These are phyloP conservation scores for Drosophila mayri DNA, from an alignment of 1,140 invertebrate genomes.

Conservation along the genomic window DNA sequence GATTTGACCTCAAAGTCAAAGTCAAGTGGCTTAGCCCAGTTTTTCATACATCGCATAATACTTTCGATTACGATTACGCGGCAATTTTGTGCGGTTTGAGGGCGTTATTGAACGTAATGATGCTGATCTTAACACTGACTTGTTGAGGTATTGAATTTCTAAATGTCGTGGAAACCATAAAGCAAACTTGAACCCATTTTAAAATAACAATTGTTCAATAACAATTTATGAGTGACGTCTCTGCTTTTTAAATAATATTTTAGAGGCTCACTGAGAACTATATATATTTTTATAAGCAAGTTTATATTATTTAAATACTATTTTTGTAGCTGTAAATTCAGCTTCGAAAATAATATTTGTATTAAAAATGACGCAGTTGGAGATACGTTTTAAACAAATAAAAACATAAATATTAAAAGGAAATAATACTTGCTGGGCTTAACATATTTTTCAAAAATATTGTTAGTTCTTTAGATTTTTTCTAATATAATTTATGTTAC, in stretches of 20 bases:
- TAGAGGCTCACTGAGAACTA: background rate
- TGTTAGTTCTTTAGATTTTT: background rate
- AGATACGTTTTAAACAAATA: background rate
- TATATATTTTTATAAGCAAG: background rate
- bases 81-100: slow-evolving; percentile 36
- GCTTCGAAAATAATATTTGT: background rate
- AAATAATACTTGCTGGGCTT: slow-evolving; percentile 9
- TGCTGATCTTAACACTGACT: slow-evolving; percentile 64
- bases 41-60: slow-evolving; percentile 25
- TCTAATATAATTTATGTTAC: background rate
- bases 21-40: slow-evolving; percentile 63
- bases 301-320: slow-evolving; percentile 2
- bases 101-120: slow-evolving; percentile 11
- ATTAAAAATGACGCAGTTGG: background rate
- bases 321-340: background rate
- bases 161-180: slow-evolving; percentile 35
- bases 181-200: slow-evolving; percentile 39
- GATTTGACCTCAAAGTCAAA: slow-evolving; percentile 57
- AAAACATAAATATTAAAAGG: background rate
- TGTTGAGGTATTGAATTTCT: slow-evolving; percentile 27
- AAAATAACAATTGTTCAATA: slow-evolving; percentile 16
- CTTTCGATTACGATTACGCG: slow-evolving; percentile 40
- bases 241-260: slow-evolving; percentile 15
- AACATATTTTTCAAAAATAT: background rate
- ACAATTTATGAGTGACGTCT: slow-evolving; percentile 35